Evolutionary conservation across 1,140 invertebrate species (phyloP).

Genomic region (Elymnias hypermnestra): DNA sequence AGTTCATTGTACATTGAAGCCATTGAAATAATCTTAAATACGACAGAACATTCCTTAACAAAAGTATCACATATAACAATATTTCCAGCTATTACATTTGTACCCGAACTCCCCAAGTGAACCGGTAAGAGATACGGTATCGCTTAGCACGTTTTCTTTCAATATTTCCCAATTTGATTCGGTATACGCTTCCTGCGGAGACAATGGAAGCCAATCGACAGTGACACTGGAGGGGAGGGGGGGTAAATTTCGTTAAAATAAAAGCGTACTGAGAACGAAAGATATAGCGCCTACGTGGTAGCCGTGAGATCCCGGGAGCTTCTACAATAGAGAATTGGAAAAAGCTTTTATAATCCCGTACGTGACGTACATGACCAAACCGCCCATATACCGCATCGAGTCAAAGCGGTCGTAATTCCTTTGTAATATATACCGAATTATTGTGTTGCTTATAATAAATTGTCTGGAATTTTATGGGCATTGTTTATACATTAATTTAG

Average conservation of each 20-base stretch:
- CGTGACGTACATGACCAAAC: constrained; percentile 67
- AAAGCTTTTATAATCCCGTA: constrained; percentile 74
- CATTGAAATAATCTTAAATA: neutral
- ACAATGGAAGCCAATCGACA: constrained; percentile 70
- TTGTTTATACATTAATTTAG: no score
- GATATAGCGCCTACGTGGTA: constrained; percentile 73
- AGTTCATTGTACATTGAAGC: neutral
- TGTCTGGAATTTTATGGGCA: no score
- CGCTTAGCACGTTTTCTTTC: constrained; percentile 67
- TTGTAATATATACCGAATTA: constrained; percentile 30
- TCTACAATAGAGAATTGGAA: constrained; percentile 72
- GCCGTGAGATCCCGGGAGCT: constrained; percentile 49
- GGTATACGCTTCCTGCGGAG: constrained; percentile 46
- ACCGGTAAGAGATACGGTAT: constrained; percentile 41
- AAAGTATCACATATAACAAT: constrained; percentile 1
- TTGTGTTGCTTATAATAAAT: neutral
- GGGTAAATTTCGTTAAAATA: constrained; percentile 73
- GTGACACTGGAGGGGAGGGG: constrained; percentile 58
- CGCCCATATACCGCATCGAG: constrained; percentile 24
- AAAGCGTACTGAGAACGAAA: constrained; percentile 68
- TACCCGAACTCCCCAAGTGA: constrained; percentile 26
- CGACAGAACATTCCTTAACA: no score
- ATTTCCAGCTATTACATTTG: constrained; percentile 4
- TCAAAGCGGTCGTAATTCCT: constrained; percentile 33
- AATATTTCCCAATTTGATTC: constrained; percentile 71